Evolutionary conservation across 2,888 invertebrate genomes (phyloP), one percentile per base, ranked within the genome.

Genomic region (Eristalis arbustorum): DNA sequence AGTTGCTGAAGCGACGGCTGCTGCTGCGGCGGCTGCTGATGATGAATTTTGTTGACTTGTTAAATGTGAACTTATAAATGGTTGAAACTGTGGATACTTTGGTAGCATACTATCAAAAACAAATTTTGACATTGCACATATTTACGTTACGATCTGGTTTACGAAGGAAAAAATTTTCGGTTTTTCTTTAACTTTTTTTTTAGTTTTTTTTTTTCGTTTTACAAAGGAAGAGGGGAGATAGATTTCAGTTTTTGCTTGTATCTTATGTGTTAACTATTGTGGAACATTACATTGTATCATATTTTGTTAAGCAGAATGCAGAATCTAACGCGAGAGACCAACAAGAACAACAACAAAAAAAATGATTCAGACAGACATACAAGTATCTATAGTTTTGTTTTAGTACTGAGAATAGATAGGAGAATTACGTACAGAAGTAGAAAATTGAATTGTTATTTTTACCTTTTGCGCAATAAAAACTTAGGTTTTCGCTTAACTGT

Each of bases 71-170:
- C 92, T 93, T 89, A 93, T 92, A 91, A 93, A 93, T 92, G 93
- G 93, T 93, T 95, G 95, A 93, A 95, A 95, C 93, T 95, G 93
- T 93, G 94, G 97, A 95, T 98, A 98, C 95, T 98, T 98, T 92
- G 98, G 98, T 94, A 98, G 96, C 97, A 98, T 98, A 95, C 97
- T 97, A 97, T 98, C 98, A 95, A 98, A 97, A 95, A 97, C 97
- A 95, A 98, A 98, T 96, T 98, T 98, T 95, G 97, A 97, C 98
- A 98, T 98, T 95, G 96, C 96, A 94, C 94, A 93, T 93, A 92
- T 90, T 90, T 91, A 91, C 87, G 83, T 87, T 87, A 87, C 75
- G 83, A 89, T 90, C 91, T 89, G 89, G 89, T 69, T 89, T 78
- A 83, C 73, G 77, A 73, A 71, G 73, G 82, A 83, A 84, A 80